phyloP scores from a whole-genome alignment of 2,797 vertebrate species.

The Gastrophryne carolinensis region DNA sequence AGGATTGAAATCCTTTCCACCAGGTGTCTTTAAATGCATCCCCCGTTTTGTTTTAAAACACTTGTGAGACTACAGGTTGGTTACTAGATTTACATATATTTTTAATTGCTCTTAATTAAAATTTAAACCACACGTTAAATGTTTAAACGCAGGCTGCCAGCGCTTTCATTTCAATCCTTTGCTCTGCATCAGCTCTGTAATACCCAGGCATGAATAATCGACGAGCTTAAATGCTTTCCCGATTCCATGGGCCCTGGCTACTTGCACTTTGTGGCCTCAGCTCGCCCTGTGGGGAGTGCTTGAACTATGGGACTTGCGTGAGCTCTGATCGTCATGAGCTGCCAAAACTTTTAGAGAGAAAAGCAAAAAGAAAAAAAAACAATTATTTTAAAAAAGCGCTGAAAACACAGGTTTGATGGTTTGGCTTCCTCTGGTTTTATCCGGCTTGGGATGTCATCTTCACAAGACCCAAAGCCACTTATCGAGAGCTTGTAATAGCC shows the following conservation, averaged over 20 bases:
- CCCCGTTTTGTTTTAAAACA: background rate
- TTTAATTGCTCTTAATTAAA: constrained; percentile 50
- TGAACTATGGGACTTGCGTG: constrained; percentile 10
- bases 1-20: no score
- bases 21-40: no score
- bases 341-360: background rate
- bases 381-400: constrained; percentile 16
- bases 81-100: constrained; percentile 43
- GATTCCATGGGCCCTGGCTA: background rate
- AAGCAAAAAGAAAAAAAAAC: background rate
- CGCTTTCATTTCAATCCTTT: constrained; percentile 6
- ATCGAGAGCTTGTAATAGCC: constrained; percentile 8
- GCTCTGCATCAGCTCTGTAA: constrained; percentile 22
- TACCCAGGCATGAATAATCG: constrained; percentile 35
- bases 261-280: background rate
- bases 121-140: constrained; percentile 40
- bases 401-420: background rate
- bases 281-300: constrained; percentile 5
- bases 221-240: constrained; percentile 23
- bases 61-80: background rate
- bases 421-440: constrained; percentile 5
- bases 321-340: background rate
- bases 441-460: background rate
- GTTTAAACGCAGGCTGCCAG: constrained; percentile 30
- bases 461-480: constrained; percentile 7